Evolutionary conservation across 2,113 vertebrate species (phyloP), one percentile per base, ranked within the genome.

Genomic region (Phylloscopus trochiloides): DNA sequence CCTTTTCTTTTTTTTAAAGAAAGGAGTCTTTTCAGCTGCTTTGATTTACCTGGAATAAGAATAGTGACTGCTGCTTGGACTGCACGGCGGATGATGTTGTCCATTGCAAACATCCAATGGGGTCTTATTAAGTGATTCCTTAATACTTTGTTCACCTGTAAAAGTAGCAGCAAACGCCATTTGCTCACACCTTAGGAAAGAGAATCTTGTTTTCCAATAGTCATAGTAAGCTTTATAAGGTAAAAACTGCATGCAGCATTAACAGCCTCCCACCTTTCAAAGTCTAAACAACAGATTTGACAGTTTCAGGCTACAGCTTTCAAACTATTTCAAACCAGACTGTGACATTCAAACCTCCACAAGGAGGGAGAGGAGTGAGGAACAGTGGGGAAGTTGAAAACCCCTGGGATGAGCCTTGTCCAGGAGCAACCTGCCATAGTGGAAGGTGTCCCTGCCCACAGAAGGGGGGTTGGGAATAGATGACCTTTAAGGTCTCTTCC

Each of bases 31-130:
- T 79, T 50, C 36, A 73, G 47, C 38, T 81, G 65, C 57, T 93
- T 95, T 88, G 70, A 87, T 92, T 95, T 97, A 99, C 99, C 99
- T 97, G 99, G 99, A 86, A 98, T 99, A 75, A 99, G 98, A 95
- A 99, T 99, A 90, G 98, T 99, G 91, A 99, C 98, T 3, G 99
- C 99, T 20, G 99, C 98, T 97, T 99, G 99, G 76, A 99, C 99
- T 7, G 99, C 99, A 63, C 98, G 97, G 29, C 98, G 98, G 96
- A 99, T 99, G 95, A 99, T 99, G 96, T 98, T 99, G 92, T 99
- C 99, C 99, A 99, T 99, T 3, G 99, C 99, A 94, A 99, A 99
- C 99, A 99, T 99, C 99, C 99, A 99, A 54, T 99, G 99, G 14
- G 99, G 98, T 92, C 99, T 99, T 88, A 99, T 99, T 96, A 99